Evolutionary conservation across 2,797 vertebrate genomes (phyloP).

Genomic region (Sebastes iracundus): DNA sequence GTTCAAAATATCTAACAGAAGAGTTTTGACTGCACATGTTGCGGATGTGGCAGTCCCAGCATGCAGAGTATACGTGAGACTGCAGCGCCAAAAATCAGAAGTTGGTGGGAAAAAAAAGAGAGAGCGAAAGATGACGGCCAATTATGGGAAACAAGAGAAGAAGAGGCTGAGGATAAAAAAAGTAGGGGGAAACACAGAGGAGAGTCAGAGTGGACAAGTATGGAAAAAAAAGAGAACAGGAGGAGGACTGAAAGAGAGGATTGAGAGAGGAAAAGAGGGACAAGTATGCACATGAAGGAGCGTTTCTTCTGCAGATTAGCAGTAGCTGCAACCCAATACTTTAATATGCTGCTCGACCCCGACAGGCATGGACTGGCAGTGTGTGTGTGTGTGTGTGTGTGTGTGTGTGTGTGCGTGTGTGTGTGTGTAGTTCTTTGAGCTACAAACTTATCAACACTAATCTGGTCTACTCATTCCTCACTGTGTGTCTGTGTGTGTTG

Average conservation of each 20-base stretch:
- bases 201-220: constrained; percentile 30
- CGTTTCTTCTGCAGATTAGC: constrained; percentile 71
- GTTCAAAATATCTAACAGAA: neutral
- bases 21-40: no score
- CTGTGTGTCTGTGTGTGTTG: neutral
- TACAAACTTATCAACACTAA: constrained; percentile 48
- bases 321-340: constrained; percentile 75
- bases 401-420: constrained; percentile 20
- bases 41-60: no score
- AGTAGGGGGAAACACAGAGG: constrained; percentile 36
- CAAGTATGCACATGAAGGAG: constrained; percentile 76
- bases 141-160: constrained; percentile 57
- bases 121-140: constrained; percentile 35
- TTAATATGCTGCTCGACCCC: constrained; percentile 70
- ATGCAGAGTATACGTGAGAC: neutral
- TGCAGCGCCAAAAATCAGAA: constrained; percentile 13
- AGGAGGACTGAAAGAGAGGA: constrained; percentile 33
- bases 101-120: neutral
- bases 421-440: constrained; percentile 20
- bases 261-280: constrained; percentile 42
- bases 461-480: constrained; percentile 51
- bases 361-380: constrained; percentile 53
- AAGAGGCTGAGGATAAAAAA: constrained; percentile 25
- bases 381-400: constrained; percentile 9
- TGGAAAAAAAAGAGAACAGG: neutral